Conservation (phyloP, 2,797 vertebrate species). For the Aythya fuligula region DNA sequence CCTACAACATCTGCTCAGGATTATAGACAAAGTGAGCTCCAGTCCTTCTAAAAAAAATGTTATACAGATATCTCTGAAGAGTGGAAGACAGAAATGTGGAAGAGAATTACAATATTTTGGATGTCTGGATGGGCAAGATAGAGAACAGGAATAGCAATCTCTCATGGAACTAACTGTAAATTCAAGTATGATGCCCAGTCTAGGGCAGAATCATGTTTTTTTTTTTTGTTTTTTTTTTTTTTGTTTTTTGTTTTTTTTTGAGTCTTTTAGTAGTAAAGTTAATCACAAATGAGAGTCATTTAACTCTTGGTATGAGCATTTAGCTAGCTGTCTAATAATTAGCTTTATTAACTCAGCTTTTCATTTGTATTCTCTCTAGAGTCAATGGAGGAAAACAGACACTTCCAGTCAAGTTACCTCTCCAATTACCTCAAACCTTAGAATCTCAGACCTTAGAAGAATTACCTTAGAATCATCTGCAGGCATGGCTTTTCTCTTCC, state of each 20-base stretch:
- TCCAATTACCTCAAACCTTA: neutral
- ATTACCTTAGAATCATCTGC: neutral
- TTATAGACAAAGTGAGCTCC: neutral
- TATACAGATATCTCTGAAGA: neutral
- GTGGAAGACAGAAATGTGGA: neutral
- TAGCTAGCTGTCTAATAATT: neutral
- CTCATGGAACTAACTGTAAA: neutral
- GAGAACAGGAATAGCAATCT: neutral
- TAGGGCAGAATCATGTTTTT: neutral
- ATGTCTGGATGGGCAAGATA: neutral
- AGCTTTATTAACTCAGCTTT: slow-evolving; percentile 15
- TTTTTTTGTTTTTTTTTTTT: neutral
- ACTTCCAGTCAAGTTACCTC: neutral
- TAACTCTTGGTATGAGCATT: neutral
- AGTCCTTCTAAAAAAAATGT: neutral
- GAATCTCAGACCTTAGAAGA: no score
- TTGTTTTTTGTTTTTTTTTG: neutral
- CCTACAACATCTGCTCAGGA: neutral
- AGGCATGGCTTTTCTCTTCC: neutral
- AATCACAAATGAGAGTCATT: neutral
- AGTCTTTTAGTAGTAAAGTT: neutral
- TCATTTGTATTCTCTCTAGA: neutral
- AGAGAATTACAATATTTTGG: neutral
- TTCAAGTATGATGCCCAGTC: neutral
- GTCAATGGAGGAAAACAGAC: neutral